Base-by-base conservation (phyloP, 2,113 vertebrate species). In the Corythornis cristatus region DNA sequence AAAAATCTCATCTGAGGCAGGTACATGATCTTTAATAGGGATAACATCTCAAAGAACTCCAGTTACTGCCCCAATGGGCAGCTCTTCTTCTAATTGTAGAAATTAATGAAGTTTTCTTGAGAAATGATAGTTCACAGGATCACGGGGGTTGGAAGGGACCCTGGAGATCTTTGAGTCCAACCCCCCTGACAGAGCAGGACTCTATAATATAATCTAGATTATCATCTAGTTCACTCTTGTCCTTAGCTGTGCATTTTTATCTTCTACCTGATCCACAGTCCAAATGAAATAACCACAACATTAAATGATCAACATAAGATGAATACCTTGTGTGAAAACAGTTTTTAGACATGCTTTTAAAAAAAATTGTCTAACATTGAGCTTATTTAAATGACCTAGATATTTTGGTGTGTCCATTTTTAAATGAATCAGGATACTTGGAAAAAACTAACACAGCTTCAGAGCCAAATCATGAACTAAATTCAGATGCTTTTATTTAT, bases 401-500 rank as follows among this genome's bases (percentile, higher is more conserved):
- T 73, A 8, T 14, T 90, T 46, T 0, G 0, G n/a, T 81, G 4
- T 88, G 29, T 68, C 43, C 65, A 29, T 12, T 40, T 73, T 66
- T 29, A 8, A 86, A 82, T 65, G 1, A 85, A 71, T 66, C n/a
- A 64, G 31, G 8, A 11, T 91, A 23, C 60, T 91, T 64, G 70
- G 54, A 37, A 73, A 60, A 62, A 85, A 88, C 5, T 72, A 68
- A 22, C 67, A 29, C 20, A 35, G 68, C 7, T 2, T 74, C 56
- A 90, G 53, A 86, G 71, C 76, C 88, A 88, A 74, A 57, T 64
- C 26, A 45, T 80, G 90, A 88, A 86, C 72, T 88, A 43, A 74
- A 74, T 83, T 93, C 90, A 94, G 90, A 93, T 95, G 83, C 26
- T 95, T 83, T 83, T 91, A 62, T 93, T 94, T 96, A 77, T 62